Conservation (phyloP, 92 coral and sea anemone species). For the Porites cylindrica region DNA sequence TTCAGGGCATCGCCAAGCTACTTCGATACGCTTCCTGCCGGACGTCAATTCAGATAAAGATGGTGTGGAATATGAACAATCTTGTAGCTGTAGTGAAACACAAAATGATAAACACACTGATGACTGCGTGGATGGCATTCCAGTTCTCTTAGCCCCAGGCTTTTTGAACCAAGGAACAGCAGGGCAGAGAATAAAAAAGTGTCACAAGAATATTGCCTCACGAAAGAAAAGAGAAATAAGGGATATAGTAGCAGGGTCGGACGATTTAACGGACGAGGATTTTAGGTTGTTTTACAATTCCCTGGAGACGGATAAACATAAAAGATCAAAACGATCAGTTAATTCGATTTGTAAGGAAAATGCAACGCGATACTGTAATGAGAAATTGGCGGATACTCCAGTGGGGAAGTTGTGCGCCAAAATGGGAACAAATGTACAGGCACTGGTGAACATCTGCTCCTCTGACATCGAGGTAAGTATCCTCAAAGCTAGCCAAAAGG, state of each 20-base stretch:
- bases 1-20: background rate
- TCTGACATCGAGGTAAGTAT: conserved; percentile 23
- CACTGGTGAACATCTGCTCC: conserved; percentile 27
- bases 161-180: background rate
- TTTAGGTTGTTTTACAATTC: background rate
- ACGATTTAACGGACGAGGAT: conserved; percentile 27
- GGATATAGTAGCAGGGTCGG: background rate
- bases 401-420: conserved; percentile 41
- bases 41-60: background rate
- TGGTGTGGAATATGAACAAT: background rate
- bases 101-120: background rate
- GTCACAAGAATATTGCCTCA: background rate
- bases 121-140: background rate
- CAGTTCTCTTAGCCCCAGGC: background rate
- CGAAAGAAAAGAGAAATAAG: background rate
- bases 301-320: background rate
- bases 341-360: conserved; percentile 16
- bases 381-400: background rate
- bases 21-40: background rate
- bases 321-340: background rate
- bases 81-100: background rate
- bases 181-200: background rate
- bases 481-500: background rate
- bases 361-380: conserved; percentile 23
- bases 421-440: conserved; percentile 36